Conservation (phyloP, 2,113 vertebrate genomes). For the Cottus gobio region DNA sequence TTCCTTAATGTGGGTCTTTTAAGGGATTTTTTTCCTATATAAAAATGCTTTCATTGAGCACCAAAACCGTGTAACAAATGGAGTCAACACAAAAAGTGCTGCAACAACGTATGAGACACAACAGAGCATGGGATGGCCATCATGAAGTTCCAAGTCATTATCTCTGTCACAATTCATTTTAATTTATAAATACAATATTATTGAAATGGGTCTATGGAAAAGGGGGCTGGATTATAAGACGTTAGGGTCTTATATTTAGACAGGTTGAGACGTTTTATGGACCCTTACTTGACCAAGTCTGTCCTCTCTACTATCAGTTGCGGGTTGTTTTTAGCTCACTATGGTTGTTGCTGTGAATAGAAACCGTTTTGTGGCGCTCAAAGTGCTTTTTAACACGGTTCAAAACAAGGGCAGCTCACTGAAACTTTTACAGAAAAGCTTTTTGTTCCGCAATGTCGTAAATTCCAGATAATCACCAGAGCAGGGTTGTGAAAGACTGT, state of each 20-base stretch:
- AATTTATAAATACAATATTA: neutral
- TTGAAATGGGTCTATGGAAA: too few species aligned
- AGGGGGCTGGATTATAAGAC: neutral
- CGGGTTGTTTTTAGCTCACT: neutral
- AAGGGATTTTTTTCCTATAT: too few species aligned
- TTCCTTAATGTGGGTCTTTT: too few species aligned
- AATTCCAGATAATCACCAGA: slow-evolving; percentile 32
- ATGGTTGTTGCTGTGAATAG: neutral
- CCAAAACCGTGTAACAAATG: neutral
- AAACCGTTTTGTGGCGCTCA: neutral
- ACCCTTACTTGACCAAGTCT: neutral
- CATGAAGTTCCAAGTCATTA: neutral
- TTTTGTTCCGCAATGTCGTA: neutral
- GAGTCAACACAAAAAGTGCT: neutral
- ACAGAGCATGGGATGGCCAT: too few species aligned
- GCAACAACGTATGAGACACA: too few species aligned
- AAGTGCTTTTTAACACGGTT: neutral
- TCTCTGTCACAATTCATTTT: neutral
- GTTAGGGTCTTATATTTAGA: neutral
- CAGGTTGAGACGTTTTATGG: neutral
- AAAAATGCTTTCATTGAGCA: too few species aligned
- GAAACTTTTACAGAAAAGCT: neutral
- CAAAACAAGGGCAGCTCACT: neutral
- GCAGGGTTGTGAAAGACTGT: slow-evolving; percentile 19
- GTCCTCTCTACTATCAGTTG: neutral